phyloP scores from a whole-genome alignment of 92 coral and sea anemone species.

The Umimayanthus kanabou region DNA sequence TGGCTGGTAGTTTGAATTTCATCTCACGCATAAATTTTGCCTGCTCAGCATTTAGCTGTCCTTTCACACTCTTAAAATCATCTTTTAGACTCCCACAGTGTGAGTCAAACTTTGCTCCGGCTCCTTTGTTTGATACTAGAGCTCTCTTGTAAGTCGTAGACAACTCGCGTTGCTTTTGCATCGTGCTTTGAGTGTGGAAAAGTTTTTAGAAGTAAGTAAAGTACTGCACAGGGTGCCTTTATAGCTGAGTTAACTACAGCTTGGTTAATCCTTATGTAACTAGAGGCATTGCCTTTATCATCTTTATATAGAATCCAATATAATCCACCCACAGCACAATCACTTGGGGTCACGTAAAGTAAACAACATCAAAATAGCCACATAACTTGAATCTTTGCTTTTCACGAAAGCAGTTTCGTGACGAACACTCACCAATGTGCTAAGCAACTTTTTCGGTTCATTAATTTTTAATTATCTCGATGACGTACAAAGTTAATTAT shows the following conservation, averaged over 20 bases:
- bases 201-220: background rate
- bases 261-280: background rate
- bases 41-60: conserved; percentile 53
- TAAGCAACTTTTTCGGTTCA: background rate
- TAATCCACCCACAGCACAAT: background rate
- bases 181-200: background rate
- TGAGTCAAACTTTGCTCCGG: conserved; percentile 49
- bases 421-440: background rate
- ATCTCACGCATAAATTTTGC: conserved; percentile 50
- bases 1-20: conserved; percentile 59
- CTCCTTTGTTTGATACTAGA: conserved; percentile 47
- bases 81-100: conserved; percentile 48
- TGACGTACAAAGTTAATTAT: background rate
- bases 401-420: background rate
- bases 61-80: conserved; percentile 44
- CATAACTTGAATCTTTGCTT: background rate
- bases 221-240: background rate
- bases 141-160: conserved; percentile 50
- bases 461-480: background rate
- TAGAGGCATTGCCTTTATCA: background rate
- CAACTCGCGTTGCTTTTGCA: conserved; percentile 37
- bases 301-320: background rate
- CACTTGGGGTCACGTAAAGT: conserved; percentile 26
- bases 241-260: background rate
- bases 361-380: conserved; percentile 16